Conservation (phyloP, 2,888 invertebrate genomes). For the Hyposoter didymator region DNA sequence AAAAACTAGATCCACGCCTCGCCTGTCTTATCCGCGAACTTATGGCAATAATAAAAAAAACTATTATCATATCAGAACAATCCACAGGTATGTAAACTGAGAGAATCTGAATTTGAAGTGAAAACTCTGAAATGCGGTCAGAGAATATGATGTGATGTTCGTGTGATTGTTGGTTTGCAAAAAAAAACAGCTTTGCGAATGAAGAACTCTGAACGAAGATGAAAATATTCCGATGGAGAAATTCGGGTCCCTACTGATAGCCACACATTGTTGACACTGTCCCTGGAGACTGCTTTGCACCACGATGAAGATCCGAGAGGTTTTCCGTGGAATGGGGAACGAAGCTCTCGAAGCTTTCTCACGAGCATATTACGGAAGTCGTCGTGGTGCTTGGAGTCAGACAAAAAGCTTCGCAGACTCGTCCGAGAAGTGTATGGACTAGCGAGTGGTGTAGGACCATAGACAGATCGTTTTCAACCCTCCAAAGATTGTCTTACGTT, state of each 20-base stretch:
- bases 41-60: not conserved
- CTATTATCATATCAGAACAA: not conserved
- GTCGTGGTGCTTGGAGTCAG: not conserved
- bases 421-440: not conserved
- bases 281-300: slow-evolving; percentile 10
- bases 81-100: not conserved
- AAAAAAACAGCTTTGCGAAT: not conserved
- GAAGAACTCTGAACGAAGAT: not conserved
- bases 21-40: not conserved
- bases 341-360: slow-evolving; percentile 19
- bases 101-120: not conserved
- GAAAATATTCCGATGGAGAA: not conserved
- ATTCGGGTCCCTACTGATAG: not conserved
- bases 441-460: not conserved
- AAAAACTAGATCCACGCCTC: not conserved
- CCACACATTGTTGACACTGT: not conserved
- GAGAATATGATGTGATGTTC: not conserved
- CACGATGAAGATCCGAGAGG: slow-evolving; percentile 32
- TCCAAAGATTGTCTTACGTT: not conserved
- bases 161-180: not conserved
- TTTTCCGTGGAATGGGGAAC: not conserved
- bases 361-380: not conserved
- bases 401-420: slow-evolving; percentile 15
- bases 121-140: not conserved
- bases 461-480: not conserved